Evolutionary conservation across 1,140 invertebrate genomes (phyloP), one percentile per base, ranked within the genome.

Genomic region (Teleopsis dalmanni): DNA sequence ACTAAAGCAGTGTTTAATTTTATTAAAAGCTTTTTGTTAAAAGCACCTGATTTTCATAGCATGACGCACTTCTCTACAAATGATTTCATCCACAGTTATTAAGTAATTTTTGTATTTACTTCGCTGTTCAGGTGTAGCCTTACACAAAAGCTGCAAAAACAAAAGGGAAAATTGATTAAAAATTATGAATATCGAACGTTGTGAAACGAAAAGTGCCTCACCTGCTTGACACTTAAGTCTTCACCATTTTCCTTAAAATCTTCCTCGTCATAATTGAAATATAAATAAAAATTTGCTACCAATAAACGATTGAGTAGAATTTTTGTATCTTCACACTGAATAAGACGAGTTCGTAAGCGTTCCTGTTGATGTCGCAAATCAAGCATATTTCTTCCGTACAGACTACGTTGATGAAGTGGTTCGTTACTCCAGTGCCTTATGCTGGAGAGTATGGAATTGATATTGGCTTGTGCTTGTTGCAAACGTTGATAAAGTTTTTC

Each of bases 301-400:
- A 85, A 57, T n/a, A 84, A 58, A 11, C 65, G 66, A 59, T 79
- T 75, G 18, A 85, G 73, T 52, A 78, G 70, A 29, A 71, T 61
- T 19, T 78, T 78, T 38, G 76, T 73, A 33, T 72, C 64, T 45
- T 72, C 71, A 22, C 84, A 76, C 26, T 66, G 59, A 16, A 58
- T 26, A 14, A 62, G 40, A 10, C 65, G 62, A 52, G 64, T 52
- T 35, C 60, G 54, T 50, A 73, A 47, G 65, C 72, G 59, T 62
- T 78, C 57, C 42, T 75, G 67, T 47, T 74, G 64, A 53, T 82
- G 78, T 18, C 78, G 74, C n/a, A 81, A 55, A 55, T 74, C 73
- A 3, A 84, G 62, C 6, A 82, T 56, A 21, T 73, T 70, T 21
- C 79, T 74, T 34, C 76, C 78, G n/a, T 74, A 73, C 51, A 80